Evolutionary conservation across 2,797 vertebrate genomes (phyloP).

Genomic region (Myotis pilosus): DNA sequence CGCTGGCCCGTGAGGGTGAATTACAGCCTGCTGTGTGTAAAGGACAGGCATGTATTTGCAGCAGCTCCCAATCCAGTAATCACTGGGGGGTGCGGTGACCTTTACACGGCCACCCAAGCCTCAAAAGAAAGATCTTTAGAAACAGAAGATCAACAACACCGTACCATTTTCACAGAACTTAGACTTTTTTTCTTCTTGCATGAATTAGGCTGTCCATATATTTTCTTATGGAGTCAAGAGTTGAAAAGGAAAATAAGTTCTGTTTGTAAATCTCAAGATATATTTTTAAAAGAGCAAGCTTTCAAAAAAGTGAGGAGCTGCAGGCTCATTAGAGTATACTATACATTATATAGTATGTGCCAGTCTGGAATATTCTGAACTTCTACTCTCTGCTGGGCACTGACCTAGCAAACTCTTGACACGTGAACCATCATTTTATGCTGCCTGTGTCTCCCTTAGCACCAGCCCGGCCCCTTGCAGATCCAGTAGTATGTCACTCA

Average conservation of each 20-base stretch:
- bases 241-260: background rate
- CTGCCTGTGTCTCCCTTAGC: background rate
- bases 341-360: background rate
- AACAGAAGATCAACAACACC: slow-evolving; percentile 29
- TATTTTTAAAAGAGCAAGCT: background rate
- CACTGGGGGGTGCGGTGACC: slow-evolving; percentile 81
- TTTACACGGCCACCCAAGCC: slow-evolving; percentile 81
- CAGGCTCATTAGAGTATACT: background rate
- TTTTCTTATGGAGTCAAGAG: background rate
- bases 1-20: slow-evolving; percentile 81
- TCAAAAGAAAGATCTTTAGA: slow-evolving; percentile 67
- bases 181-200: background rate
- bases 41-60: slow-evolving; percentile 80
- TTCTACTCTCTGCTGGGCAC: background rate
- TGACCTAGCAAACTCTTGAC: background rate
- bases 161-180: background rate
- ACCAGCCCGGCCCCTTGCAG: background rate
- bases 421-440: background rate
- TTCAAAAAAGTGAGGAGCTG: background rate
- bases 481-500: background rate
- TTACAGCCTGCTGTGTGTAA: slow-evolving; percentile 80
- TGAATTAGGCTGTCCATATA: slow-evolving; percentile 16
- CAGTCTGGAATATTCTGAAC: background rate
- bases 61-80: slow-evolving; percentile 71
- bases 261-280: background rate